These are phyloP conservation scores for Oopsacas minuta DNA, from an alignment of 37 sponge, comb jelly and placozoan genomes.

Conservation along the genomic window DNA sequence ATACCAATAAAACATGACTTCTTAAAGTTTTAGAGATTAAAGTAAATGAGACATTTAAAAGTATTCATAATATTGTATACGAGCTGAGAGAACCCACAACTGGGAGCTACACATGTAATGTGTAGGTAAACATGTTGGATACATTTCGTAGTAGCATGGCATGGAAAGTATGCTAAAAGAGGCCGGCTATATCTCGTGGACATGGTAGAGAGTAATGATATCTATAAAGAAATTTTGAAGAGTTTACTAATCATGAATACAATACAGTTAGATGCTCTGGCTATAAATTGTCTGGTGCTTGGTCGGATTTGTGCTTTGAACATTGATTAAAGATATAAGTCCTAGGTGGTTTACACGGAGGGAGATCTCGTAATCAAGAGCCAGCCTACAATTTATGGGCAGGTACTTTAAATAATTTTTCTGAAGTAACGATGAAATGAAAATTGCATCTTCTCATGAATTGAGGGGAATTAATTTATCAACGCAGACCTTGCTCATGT, in stretches of 20 bases:
- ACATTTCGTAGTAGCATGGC: slow-evolving; percentile 1
- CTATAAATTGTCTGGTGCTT: slow-evolving; percentile 28
- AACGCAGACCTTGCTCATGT: background rate
- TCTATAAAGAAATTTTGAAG: slow-evolving; percentile 19
- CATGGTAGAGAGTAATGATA: slow-evolving; percentile 22
- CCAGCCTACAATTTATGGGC: slow-evolving; percentile 21
- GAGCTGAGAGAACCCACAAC: slow-evolving; percentile 28
- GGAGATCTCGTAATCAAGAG: slow-evolving; percentile 23
- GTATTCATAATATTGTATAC: slow-evolving; percentile 15
- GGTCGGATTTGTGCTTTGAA: slow-evolving; percentile 26
- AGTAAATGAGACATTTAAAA: background rate
- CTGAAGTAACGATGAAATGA: slow-evolving; percentile 29
- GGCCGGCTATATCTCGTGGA: slow-evolving; percentile 25
- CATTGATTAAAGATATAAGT: slow-evolving; percentile 29
- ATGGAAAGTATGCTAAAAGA: slow-evolving; percentile 27
- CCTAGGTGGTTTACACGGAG: slow-evolving; percentile 28
- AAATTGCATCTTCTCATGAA: background rate
- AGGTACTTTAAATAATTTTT: slow-evolving; percentile 30
- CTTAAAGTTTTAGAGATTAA: background rate
- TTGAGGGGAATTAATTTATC: background rate
- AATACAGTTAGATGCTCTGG: slow-evolving; percentile 23
- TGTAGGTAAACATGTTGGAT: background rate
- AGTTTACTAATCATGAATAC: slow-evolving; percentile 26
- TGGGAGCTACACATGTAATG: background rate
- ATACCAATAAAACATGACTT: background rate